Conservation (phyloP, 2,797 vertebrate species). For the Enoplosus armatus region DNA sequence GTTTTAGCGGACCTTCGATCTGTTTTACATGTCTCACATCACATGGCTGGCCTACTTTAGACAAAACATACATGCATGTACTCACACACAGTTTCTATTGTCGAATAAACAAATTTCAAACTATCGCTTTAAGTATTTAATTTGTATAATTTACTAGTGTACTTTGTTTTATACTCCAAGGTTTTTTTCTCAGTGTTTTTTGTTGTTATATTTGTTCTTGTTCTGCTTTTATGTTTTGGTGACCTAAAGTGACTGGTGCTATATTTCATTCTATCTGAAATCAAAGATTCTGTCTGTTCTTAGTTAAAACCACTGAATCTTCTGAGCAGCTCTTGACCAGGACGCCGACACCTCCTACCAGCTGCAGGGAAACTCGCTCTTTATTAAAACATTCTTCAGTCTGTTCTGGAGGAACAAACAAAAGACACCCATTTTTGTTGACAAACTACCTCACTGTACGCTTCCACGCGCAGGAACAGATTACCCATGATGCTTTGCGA, state of each 20-base stretch:
- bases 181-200: neutral
- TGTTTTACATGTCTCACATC: no score
- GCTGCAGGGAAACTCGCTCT: neutral
- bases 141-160: neutral
- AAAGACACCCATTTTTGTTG: neutral
- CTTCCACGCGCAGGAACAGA: neutral
- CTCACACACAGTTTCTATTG: neutral
- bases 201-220: no score
- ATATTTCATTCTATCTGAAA: neutral
- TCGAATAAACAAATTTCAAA: neutral
- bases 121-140: neutral
- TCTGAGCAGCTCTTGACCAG: no score
- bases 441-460: neutral
- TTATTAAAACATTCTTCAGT: no score
- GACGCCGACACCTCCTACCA: no score
- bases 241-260: no score
- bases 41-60: conserved; percentile 17
- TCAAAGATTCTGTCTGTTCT: neutral
- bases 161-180: neutral
- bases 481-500: conserved; percentile 44
- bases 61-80: conserved; percentile 15
- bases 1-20: neutral
- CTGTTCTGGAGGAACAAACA: neutral
- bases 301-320: no score
- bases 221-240: no score